Percentiles rank a stretch among this genome's conserved stretches.
Evolutionary conservation across 2,797 vertebrate genomes (phyloP).

Genomic region (Calcarius lapponicus): DNA sequence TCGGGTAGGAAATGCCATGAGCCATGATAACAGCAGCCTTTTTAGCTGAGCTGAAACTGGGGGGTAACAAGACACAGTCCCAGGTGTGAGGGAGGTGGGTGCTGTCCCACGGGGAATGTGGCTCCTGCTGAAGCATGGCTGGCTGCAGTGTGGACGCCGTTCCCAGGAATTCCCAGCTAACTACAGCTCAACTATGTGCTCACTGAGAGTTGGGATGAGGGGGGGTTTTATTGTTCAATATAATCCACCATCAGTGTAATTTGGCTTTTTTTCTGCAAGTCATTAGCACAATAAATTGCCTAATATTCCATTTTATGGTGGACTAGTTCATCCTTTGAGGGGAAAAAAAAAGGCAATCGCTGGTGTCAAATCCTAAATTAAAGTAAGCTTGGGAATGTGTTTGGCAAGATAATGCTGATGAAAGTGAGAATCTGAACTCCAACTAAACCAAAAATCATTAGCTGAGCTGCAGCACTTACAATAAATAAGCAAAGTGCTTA

Average conservation of each 20-base stretch:
- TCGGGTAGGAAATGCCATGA: neutral
- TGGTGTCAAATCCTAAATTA: slow-evolving; percentile 55
- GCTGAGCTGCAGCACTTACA: neutral
- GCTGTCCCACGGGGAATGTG: neutral
- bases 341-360: neutral
- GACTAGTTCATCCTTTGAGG: slow-evolving; percentile 49
- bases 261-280: slow-evolving; percentile 39
- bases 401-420: slow-evolving; percentile 43
- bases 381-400: slow-evolving; percentile 34
- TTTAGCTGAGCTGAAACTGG: neutral
- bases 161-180: neutral
- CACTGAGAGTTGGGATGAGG: neutral
- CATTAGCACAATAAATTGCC: slow-evolving; percentile 60
- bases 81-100: neutral
- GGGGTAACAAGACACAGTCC: neutral
- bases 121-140: neutral
- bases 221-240: neutral
- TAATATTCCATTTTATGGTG: slow-evolving; percentile 25
- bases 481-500: slow-evolving; percentile 9
- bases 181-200: neutral
- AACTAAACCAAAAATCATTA: slow-evolving; percentile 17
- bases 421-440: slow-evolving; percentile 17
- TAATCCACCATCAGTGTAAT: slow-evolving; percentile 29
- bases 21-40: neutral
- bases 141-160: neutral